Evolutionary conservation across 35 echinoderm and acorn worm genomes (phyloP), one percentile per base, ranked within the genome.

Genomic region (Anneissia japonica): DNA sequence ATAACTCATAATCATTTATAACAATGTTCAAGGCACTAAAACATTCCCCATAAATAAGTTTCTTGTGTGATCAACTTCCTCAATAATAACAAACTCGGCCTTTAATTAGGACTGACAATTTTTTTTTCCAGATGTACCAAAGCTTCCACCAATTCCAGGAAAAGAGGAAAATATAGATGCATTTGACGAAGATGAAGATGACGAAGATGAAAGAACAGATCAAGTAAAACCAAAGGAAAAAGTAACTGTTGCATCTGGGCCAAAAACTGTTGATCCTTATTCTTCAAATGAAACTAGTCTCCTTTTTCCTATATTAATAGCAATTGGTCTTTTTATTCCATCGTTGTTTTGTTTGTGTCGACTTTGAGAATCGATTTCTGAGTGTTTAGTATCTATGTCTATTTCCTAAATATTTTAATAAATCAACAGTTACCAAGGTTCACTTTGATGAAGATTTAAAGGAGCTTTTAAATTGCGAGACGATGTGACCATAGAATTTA

Each of bases 331-430:
- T 81, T 99, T 99, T 79, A 94, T 99, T 87, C 96, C 96, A 76
- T 94, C 96, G 75, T 75, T 99, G 83, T 99, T 99, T 85, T 99
- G 96, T 84, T 84, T 99, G 32, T 99, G 96, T 77, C 94, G 89
- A 76, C 85, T 99, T 80, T 99, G 51, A 64, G 51, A 64, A 9
- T 23, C 2, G 51, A 64, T 64, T 64, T 64, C 11, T 64, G 14
- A 43, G 4, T 43, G 4, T 43, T 43, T 43, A 6, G 40, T 43
- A 14, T 43, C 4, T 43, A 14, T 43, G 14, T 43, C n/a, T n/a
- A n/a, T n/a, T n/a, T n/a, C n/a, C n/a, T n/a, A n/a, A n/a, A n/a
- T n/a, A n/a, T n/a, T n/a, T n/a, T n/a, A n/a, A n/a, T n/a, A n/a
- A n/a, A n/a, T n/a, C n/a, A n/a, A n/a, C n/a, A n/a, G n/a, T n/a